A percentile compares a stretch with the other conserved stretches of the same genome.
These are phyloP conservation scores for Dromococcyx pavoninus DNA, from an alignment of 2,797 vertebrate genomes.

Conservation along the genomic window DNA sequence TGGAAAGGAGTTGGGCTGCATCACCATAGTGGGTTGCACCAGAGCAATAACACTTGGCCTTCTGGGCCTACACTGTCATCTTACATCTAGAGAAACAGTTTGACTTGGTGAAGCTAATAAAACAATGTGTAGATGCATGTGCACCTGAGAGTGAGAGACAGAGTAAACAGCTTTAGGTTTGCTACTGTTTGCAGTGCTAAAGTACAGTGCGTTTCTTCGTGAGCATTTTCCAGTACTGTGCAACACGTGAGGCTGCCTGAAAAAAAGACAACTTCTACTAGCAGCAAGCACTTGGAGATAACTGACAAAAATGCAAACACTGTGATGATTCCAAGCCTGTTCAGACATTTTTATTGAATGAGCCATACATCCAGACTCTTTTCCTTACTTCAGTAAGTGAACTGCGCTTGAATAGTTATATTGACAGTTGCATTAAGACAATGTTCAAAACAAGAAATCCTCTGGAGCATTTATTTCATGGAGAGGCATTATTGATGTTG, in stretches of 20 bases:
- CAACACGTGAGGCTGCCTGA: background rate
- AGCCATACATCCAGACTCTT: background rate
- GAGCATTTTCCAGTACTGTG: background rate
- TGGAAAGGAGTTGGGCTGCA: background rate
- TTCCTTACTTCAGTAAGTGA: background rate
- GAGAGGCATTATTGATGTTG: constrained; percentile 36
- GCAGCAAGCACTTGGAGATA: background rate
- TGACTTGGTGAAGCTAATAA: background rate
- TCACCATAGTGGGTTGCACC: background rate
- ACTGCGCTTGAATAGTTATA: background rate
- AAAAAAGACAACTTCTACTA: background rate
- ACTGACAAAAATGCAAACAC: constrained; percentile 11
- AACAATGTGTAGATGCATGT: background rate
- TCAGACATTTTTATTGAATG: background rate
- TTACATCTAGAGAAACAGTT: background rate
- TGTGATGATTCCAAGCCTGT: background rate
- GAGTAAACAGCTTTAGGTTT: background rate
- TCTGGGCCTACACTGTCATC: background rate
- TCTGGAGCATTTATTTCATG: constrained; percentile 12
- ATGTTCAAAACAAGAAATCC: constrained; percentile 48
- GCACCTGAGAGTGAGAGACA: background rate
- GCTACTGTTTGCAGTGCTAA: background rate
- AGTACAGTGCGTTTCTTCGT: background rate
- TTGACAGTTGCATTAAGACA: constrained; percentile 24
- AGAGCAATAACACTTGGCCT: background rate